A percentile compares a stretch with the other conserved stretches of the same genome.
phyloP scores from a whole-genome alignment of 2,797 vertebrate genomes.

The Siniperca undulata region DNA sequence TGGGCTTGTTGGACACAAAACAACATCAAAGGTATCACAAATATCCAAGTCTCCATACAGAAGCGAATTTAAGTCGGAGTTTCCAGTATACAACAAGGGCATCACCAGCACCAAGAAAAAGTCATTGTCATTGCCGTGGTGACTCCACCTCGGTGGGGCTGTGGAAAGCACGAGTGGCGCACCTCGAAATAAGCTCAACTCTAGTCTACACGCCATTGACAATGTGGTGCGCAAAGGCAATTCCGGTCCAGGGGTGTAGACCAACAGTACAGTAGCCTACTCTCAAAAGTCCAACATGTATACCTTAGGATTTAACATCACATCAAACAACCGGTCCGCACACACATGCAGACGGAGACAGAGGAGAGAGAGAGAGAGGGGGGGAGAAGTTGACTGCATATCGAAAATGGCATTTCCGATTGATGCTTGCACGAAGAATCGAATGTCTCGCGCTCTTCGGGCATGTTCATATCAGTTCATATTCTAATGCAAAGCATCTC shows the following conservation, averaged over 20 bases:
- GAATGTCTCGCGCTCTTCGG: constrained; percentile 37
- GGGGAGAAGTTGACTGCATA: neutral
- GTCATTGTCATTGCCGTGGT: constrained; percentile 40
- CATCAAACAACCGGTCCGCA: constrained; percentile 7
- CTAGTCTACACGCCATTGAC: constrained; percentile 16
- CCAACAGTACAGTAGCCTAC: neutral
- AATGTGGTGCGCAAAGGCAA: constrained; percentile 56
- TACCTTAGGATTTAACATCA: neutral
- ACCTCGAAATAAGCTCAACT: constrained; percentile 43
- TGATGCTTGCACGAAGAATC: constrained; percentile 26
- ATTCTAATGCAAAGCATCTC: constrained; percentile 47
- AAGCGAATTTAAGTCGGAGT: constrained; percentile 1
- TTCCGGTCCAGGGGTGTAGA: constrained; percentile 33
- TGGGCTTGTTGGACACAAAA: neutral
- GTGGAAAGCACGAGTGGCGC: constrained; percentile 48
- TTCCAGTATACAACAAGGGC: constrained; percentile 44
- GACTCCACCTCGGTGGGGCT: constrained; percentile 53
- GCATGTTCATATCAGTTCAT: constrained; percentile 39
- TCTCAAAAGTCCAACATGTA: constrained; percentile 46
- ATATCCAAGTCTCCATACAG: neutral
- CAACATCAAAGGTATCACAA: neutral
- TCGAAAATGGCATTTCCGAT: constrained; percentile 54
- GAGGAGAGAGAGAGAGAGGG: neutral
- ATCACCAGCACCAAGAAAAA: constrained; percentile 29
- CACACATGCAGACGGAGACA: too few species aligned